Evolutionary conservation across 2,797 vertebrate species (phyloP), one percentile per base, ranked within the genome.

Genomic region (Clarias pachynema): DNA sequence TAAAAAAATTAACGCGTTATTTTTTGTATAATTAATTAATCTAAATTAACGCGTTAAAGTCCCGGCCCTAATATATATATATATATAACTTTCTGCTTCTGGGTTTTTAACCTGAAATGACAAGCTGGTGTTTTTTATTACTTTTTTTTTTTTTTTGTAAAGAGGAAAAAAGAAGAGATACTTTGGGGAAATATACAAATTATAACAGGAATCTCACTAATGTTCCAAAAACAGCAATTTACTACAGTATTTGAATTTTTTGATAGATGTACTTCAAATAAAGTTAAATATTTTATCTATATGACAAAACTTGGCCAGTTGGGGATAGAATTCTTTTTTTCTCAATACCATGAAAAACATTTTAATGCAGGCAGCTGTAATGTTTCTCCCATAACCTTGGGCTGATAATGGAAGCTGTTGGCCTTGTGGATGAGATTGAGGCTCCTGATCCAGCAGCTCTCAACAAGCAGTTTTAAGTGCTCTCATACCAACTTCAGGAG

Each of bases 371-470:
- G 75, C 77, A 68, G 75, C 56, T 78, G 86, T 80, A n/a, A 65
- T 75, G 82, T 85, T 80, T 86, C 79, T 86, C 75, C 62, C 49
- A 70, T 86, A 86, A 87, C 86, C 85, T 85, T 86, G 88, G 74
- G 75, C 79, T 66, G 75, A 83, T 83, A 77, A 83, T 81, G 85
- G 80, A 53, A 37, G 60, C 65, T 69, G 40, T 70, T 79, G 65
- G 78, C 78, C 81, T 68, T 49, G 82, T 82, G 68, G 70, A 81
- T 78, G 59, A 59, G 65, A 73, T 62, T 34, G 20, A 73, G 66
- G 63, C 73, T 83, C 53, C 73, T 40, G 56, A 82, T 85, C 81
- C 60, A 82, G 65, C 59, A 66, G 66, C 68, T 81, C 79, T 75
- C 70, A 75, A 83, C 66, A 18, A 81, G 59, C 78, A 78, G 59